Evolutionary conservation across 2,113 vertebrate species (phyloP).

Genomic region (Ailurus styani): DNA sequence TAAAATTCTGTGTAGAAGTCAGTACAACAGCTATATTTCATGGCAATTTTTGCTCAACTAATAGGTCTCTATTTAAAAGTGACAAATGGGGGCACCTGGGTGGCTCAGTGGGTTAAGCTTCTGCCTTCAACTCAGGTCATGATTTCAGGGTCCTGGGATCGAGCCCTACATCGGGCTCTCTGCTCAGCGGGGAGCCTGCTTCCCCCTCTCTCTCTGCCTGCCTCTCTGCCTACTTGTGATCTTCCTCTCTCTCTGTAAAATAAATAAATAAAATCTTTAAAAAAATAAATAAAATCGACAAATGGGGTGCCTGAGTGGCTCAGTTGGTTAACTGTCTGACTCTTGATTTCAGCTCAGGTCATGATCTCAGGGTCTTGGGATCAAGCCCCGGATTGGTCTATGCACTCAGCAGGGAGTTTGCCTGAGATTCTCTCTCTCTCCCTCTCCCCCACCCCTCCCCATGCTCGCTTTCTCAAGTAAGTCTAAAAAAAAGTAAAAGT

Average conservation of each 20-base stretch:
- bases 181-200: not conserved
- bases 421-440: not conserved
- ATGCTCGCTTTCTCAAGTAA: not conserved
- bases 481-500: not conserved
- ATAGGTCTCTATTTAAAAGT: not conserved
- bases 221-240: too few species aligned
- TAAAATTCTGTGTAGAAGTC: constrained; percentile 15
- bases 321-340: not conserved
- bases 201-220: not conserved
- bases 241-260: too few species aligned
- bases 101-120: not conserved
- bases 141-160: not conserved
- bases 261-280: too few species aligned
- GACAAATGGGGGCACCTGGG: not conserved
- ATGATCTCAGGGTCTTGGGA: not conserved
- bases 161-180: not conserved
- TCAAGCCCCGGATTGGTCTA: not conserved
- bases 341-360: not conserved
- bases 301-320: not conserved
- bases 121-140: not conserved
- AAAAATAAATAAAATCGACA: constrained; percentile 4
- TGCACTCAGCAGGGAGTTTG: not conserved
- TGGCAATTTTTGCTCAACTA: not conserved
- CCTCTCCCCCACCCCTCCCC: not conserved
- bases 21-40: not conserved